phyloP scores from a whole-genome alignment of 1,140 invertebrate species.

The Phortica variegata region DNA sequence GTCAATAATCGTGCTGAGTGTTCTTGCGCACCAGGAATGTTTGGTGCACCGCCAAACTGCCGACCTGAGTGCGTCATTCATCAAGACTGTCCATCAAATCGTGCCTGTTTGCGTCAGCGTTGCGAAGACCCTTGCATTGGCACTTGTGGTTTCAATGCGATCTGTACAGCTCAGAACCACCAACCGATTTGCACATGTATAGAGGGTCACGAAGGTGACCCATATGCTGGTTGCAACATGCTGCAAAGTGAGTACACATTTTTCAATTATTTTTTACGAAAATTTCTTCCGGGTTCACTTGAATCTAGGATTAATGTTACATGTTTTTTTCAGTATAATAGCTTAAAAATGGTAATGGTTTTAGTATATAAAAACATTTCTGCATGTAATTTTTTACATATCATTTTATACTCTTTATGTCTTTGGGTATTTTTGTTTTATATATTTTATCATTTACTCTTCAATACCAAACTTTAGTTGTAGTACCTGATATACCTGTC shows the following conservation, averaged over 20 bases:
- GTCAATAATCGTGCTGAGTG: slow-evolving; percentile 72
- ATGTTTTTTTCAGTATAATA: slow-evolving; percentile 49
- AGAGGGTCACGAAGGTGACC: slow-evolving; percentile 77
- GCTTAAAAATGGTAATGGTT: slow-evolving; percentile 35
- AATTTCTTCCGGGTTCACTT: slow-evolving; percentile 8
- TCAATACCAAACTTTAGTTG: slow-evolving; percentile 36
- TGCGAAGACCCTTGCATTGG: slow-evolving; percentile 81
- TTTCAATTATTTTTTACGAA: slow-evolving; percentile 22
- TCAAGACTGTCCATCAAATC: slow-evolving; percentile 74
- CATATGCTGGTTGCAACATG: slow-evolving; percentile 72
- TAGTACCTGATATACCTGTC: slow-evolving; percentile 45
- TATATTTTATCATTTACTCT: slow-evolving; percentile 22
- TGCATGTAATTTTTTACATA: slow-evolving; percentile 45
- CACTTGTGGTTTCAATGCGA: slow-evolving; percentile 79
- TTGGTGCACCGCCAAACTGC: slow-evolving; percentile 79
- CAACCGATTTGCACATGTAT: slow-evolving; percentile 76
- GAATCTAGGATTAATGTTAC: slow-evolving; percentile 30
- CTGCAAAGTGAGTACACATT: slow-evolving; percentile 63
- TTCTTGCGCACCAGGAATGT: slow-evolving; percentile 73
- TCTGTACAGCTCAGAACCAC: slow-evolving; percentile 75
- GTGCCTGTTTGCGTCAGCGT: slow-evolving; percentile 74
- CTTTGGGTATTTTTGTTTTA: slow-evolving; percentile 12
- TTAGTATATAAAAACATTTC: slow-evolving; percentile 13
- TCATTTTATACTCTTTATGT: slow-evolving; percentile 11
- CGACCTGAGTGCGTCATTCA: slow-evolving; percentile 77